Evolutionary conservation across 1,140 invertebrate species (phyloP).

Genomic region (Batillaria attramentaria): DNA sequence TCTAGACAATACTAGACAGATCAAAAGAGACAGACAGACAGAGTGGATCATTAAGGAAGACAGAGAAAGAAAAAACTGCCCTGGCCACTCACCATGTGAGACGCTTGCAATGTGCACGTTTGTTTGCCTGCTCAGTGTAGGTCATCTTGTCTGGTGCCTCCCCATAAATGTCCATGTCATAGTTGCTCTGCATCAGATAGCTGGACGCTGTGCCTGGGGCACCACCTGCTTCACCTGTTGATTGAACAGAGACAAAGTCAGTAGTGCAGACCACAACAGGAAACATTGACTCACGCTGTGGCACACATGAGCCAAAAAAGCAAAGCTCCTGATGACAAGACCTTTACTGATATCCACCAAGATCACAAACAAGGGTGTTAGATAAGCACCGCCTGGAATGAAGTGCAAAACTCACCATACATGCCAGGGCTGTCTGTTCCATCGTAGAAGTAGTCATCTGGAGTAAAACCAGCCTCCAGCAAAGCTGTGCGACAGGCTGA

Average conservation of each 20-base stretch:
- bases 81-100: conserved; percentile 77
- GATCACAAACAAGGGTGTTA: not conserved
- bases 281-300: not conserved
- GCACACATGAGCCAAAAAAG: not conserved
- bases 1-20: not conserved
- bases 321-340: too few species aligned
- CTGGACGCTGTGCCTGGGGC: conserved; percentile 66
- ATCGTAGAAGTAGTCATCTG: conserved; percentile 76
- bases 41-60: not conserved
- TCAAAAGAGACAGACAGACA: conserved; percentile 8
- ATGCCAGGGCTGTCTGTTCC: conserved; percentile 65
- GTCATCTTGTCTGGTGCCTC: conserved; percentile 78
- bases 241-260: not conserved
- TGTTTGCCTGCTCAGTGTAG: conserved; percentile 87
- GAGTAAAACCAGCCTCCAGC: conserved; percentile 81
- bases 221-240: conserved; percentile 54
- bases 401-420: conserved; percentile 41
- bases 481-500: conserved; percentile 82
- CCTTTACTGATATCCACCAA: too few species aligned
- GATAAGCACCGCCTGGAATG: not conserved
- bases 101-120: conserved; percentile 82
- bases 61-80: conserved; percentile 8
- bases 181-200: conserved; percentile 67
- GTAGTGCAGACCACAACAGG: not conserved
- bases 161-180: conserved; percentile 73